Conservation (phyloP, 2,888 invertebrate species). For the Zaprionus obscuricornis region DNA sequence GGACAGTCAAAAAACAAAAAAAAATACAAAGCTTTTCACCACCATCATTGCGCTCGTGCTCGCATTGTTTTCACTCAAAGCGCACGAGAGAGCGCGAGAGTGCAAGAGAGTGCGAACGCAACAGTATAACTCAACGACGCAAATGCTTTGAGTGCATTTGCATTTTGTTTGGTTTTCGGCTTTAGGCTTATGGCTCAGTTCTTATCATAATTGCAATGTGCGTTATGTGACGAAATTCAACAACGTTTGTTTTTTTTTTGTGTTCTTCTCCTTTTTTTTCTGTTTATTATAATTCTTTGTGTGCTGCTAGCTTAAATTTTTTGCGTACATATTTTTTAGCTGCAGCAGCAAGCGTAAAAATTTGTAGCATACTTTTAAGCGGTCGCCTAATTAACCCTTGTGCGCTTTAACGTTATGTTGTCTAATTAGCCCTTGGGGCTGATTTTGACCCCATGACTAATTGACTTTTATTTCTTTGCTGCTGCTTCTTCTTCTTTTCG, state of each 20-base stretch:
- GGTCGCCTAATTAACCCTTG: constrained; percentile 13
- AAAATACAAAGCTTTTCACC: constrained; percentile 72
- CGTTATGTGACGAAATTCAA: no score
- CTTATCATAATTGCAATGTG: constrained; percentile 39
- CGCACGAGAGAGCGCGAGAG: constrained; percentile 23
- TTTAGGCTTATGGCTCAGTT: constrained; percentile 4
- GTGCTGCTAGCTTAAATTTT: not conserved
- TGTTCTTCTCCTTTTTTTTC: no score
- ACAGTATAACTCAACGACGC: constrained; percentile 19
- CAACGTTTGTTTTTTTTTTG: not conserved
- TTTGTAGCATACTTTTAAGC: constrained; percentile 41
- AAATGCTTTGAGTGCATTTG: constrained; percentile 25
- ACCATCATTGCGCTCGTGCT: constrained; percentile 28
- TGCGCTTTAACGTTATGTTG: constrained; percentile 39
- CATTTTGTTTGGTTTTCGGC: constrained; percentile 8
- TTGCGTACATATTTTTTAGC: constrained; percentile 40
- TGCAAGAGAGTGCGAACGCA: no score
- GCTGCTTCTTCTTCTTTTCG: not conserved
- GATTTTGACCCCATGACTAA: constrained; percentile 25
- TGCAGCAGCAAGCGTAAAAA: not conserved
- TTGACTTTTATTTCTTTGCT: no score
- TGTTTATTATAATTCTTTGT: no score
- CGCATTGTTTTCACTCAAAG: constrained; percentile 17
- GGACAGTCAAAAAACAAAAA: no score
- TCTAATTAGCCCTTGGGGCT: constrained; percentile 32